Base-by-base conservation (phyloP, 2,113 vertebrate genomes). In the Petaurus breviceps region DNA sequence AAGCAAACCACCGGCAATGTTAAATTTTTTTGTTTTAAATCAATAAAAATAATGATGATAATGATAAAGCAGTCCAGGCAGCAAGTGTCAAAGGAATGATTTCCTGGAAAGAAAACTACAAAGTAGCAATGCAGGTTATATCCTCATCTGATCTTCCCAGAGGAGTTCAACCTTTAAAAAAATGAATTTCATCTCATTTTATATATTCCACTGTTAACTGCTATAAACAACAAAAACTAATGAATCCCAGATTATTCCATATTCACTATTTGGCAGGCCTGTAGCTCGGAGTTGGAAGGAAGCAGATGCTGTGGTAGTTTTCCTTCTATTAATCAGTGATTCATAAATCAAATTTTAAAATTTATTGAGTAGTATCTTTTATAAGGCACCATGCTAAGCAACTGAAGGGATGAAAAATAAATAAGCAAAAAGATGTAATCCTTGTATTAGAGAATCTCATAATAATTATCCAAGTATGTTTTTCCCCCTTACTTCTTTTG, bases 1-100 rank as follows among this genome's bases (percentile, higher is more conserved):
- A 89, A 90, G 2, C 61, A 95, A 98, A 93, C 47, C 89, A 51
- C 92, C 24, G 51, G 49, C 50, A 98, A 96, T 55, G 28, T 92
- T 93, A 94, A 92, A 96, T 95, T 98, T 49, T 97, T 97, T 91
- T 97, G 90, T 92, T 97, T 97, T 93, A 96, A 97, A 97, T 97
- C 90, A 97, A 97, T 96, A 91, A 97, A 94, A 95, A 77, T 94
- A 96, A 97, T 90, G 94, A 93, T 0, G 94, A 93, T 0, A 93
- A 47, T 57, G 95, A 92, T 96, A 52, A 95, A 93, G 97, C 96
- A 97, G 95, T 95, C 55, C 93, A 94, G 54, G 28, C 57, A 92
- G 77, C 94, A 57, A 77, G 25, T 95, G n/a, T 92, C 96, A 96
- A 95, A 94, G 61, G 2, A 92, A 94, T 1, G 94, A 96, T 95